Base-by-base conservation (phyloP, 2,797 vertebrate species). In the Tragopan temminckii region DNA sequence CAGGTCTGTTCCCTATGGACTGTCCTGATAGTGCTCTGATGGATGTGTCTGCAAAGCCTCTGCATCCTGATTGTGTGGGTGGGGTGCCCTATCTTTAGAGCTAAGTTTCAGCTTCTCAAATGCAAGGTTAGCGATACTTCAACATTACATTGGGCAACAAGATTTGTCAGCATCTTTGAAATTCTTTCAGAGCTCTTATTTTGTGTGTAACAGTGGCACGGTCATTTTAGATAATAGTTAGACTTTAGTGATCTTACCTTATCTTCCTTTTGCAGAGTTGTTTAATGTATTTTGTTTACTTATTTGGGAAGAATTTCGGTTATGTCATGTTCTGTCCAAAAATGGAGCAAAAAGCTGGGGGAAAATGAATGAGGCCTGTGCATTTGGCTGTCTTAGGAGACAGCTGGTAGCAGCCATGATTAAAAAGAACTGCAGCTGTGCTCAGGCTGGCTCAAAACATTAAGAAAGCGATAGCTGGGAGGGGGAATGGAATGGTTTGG, bases 361-460 rank as follows among this genome's bases (percentile, higher is more conserved):
- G 72, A 18, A 64, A 85, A 58, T 53, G 53, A 74, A 67, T 36
- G 50, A 86, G 48, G 29, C 53, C 52, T 85, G 67, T 74, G 63
- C 64, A 35, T 72, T 90, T 91, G 91, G 55, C 43, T 35, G 50
- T 53, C 25, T 83, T 55, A 38, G 46, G 57, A 76, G 83, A 62
- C 74, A 61, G 90, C 83, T 94, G 71, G 80, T 45, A 84, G 72
- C 61, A 94, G 12, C 85, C 45, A 29, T 64, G 70, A 57, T 91
- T 57, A 86, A 81, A 79, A 94, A 91, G 85, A 86, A 5, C 67
- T 82, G 78, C 88, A 94, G 83, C 86, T 93, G 88, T 95, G 64
- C 53, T 68, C 48, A 84, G 75, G 33, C 64, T 84, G 64, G 48
- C 71, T 90, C 52, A 85, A 31, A 80, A 64, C 35, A 38, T 70